Base-by-base conservation (phyloP, 2,113 vertebrate genomes). In the Laticauda colubrina region DNA sequence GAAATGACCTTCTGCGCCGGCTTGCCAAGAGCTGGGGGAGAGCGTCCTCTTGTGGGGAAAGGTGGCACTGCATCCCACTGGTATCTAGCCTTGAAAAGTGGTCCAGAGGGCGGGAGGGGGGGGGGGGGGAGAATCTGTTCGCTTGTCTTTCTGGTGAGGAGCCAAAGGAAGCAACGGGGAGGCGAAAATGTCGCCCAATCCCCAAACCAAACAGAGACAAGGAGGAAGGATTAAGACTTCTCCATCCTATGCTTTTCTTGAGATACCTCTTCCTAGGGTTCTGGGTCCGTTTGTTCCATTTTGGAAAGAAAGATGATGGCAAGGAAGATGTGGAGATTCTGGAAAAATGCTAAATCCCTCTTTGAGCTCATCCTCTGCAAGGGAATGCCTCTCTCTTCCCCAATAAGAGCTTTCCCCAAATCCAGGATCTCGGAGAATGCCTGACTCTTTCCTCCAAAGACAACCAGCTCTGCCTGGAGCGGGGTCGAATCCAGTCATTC, bases 1-100 rank as follows among this genome's bases (percentile, higher is more conserved):
- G 97, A 99, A 93, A 98, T 99, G 99, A 99, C 99, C 99, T 99
- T 99, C 99, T 97, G 97, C 96, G 94, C 96, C 92, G 81, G 95
- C 97, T 96, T 93, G 95, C 57, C 95, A 96, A 96, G 96, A 95
- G 95, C 94, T 94, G 97, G 96, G 98, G 97, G 98, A 97, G 97
- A 98, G 98, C 97, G 95, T 98, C 98, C 98, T 98, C 98, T 97
- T 93, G 97, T 96, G 98, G 59, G 57, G 94, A 45, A 61, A 43
- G 14, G 1, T 86, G 55, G 91, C 93, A 56, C 23, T 93, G 69
- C 14, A 1, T 34, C n/a, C 64, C n/a, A 34, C 14, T 5, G n/a
- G n/a, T 14, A 5, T 51, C 14, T 15, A 69, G 64, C 26, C 61
- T 64, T 34, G 12, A 5, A 6, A 88, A 88, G 18, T 4, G 9